Evolutionary conservation across 2,797 vertebrate species (phyloP).

Genomic region (Garrulus glandarius): DNA sequence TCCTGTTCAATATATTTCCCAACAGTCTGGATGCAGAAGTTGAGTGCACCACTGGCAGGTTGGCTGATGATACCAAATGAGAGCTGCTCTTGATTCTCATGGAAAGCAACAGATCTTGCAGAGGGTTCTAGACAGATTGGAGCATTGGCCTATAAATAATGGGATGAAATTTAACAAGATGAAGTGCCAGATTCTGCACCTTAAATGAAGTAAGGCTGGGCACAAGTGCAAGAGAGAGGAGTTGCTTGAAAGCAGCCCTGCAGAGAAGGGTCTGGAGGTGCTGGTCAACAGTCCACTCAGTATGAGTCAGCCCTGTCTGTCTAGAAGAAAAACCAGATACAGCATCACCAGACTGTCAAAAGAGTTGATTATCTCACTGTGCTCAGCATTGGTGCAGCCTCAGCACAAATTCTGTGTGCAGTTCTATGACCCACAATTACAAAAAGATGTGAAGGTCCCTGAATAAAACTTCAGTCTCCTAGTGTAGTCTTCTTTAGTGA

Average conservation of each 20-base stretch:
- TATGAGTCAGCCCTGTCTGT: neutral
- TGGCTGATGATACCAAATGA: neutral
- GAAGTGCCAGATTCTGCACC: neutral
- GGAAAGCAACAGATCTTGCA: neutral
- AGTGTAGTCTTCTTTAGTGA: neutral
- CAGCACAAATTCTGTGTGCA: neutral
- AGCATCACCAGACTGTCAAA: neutral
- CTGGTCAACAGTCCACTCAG: rapidly evolving
- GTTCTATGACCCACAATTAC: neutral
- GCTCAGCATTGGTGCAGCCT: neutral
- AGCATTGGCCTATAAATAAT: neutral
- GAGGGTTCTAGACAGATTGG: neutral
- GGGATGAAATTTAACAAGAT: neutral
- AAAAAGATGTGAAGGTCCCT: neutral
- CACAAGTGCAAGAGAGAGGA: neutral
- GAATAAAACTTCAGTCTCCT: neutral
- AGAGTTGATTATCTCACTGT: neutral
- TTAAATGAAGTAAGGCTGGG: neutral
- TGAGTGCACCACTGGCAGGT: neutral
- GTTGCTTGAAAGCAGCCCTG: no score
- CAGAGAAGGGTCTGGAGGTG: neutral
- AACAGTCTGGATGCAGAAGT: neutral
- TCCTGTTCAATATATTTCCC: neutral
- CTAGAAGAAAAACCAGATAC: neutral
- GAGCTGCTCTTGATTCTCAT: neutral